Percentiles rank a stretch among this genome's conserved stretches.
Evolutionary conservation across 1,140 invertebrate species (phyloP).

Genomic region (Galleria mellonella): DNA sequence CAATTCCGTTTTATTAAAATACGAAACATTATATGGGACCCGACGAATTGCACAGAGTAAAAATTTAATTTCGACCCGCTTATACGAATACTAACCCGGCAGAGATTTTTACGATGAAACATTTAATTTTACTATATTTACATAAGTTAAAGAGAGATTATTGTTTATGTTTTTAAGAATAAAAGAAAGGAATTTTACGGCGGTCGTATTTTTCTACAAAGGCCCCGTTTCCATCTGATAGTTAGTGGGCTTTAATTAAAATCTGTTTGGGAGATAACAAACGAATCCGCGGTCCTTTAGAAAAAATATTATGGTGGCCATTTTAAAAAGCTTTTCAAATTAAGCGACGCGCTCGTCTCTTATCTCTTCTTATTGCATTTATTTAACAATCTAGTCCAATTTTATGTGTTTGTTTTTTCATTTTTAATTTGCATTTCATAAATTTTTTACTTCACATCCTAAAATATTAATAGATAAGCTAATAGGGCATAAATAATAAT

Average conservation of each 20-base stretch:
- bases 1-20: constrained; percentile 60
- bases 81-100: constrained; percentile 11
- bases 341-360: constrained; percentile 10
- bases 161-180: constrained; percentile 7
- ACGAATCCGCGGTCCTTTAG: constrained; percentile 8
- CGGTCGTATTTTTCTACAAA: constrained; percentile 19
- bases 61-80: constrained; percentile 34
- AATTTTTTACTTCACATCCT: too few relatives aligned
- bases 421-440: too few relatives aligned
- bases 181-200: constrained; percentile 19
- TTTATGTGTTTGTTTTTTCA: neutral
- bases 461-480: too few relatives aligned
- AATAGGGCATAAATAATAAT: too few relatives aligned
- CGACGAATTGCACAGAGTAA: constrained; percentile 34
- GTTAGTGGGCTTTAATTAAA: constrained; percentile 43
- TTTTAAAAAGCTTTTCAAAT: constrained; percentile 30
- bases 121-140: constrained; percentile 29
- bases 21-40: constrained; percentile 34
- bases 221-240: constrained; percentile 34
- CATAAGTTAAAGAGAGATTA: constrained; percentile 9
- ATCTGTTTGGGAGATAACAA: constrained; percentile 31
- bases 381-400: constrained; percentile 7
- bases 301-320: constrained; percentile 21
- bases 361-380: constrained; percentile 18
- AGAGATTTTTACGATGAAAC: constrained; percentile 35